These are phyloP conservation scores for Drosophila rubida DNA, from an alignment of 2,888 invertebrate species.

Conservation along the genomic window DNA sequence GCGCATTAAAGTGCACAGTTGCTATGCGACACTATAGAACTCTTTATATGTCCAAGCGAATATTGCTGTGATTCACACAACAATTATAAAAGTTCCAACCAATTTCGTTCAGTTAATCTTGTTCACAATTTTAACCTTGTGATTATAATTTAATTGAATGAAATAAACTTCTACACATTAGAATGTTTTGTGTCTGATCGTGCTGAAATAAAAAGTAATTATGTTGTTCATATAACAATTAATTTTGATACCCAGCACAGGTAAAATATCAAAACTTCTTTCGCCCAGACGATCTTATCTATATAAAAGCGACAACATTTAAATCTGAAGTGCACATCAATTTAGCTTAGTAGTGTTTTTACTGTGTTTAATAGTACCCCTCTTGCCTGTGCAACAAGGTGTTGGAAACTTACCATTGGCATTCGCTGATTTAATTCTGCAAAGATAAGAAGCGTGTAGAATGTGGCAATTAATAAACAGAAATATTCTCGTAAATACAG, in stretches of 20 bases:
- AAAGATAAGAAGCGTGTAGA: conserved; percentile 62
- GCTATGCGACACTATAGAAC: neutral
- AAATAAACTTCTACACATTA: neutral
- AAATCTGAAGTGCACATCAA: neutral
- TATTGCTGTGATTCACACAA: neutral
- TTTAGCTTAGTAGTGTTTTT: neutral
- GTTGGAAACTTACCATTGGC: conserved; percentile 84
- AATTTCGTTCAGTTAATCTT: neutral
- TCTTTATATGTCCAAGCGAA: neutral
- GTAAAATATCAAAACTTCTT: neutral
- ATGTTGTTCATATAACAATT: neutral
- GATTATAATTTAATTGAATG: neutral
- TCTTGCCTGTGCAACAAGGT: conserved; percentile 2
- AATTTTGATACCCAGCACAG: neutral
- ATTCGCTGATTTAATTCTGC: conserved; percentile 85
- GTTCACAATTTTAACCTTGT: no score
- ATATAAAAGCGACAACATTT: neutral
- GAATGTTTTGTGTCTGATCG: neutral
- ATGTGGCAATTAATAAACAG: conserved; percentile 55
- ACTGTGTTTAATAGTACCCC: neutral
- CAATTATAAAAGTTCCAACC: neutral
- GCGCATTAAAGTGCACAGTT: neutral
- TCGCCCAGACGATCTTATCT: no score
- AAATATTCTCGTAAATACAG: conserved; percentile 10
- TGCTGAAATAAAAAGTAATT: neutral